Evolutionary conservation across 2,888 invertebrate species (phyloP), one percentile per base, ranked within the genome.

Genomic region (Melanostoma mellinum): DNA sequence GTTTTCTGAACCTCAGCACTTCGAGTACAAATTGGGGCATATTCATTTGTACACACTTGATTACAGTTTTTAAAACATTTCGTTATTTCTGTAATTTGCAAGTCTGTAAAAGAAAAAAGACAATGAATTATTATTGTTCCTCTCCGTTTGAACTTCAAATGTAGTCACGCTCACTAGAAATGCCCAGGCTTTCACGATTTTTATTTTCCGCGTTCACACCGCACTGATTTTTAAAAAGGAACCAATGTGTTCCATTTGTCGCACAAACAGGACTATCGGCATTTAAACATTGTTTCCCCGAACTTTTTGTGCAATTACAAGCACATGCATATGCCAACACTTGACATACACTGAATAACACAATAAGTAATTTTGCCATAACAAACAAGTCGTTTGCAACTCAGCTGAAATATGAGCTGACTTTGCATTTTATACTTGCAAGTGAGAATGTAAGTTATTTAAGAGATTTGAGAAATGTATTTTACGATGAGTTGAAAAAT

Each of bases 191-290:
- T n/a, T 10, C 36, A 44, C 69, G 78, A 32, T 71, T 32, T 0
- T 4, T 3, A 55, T 84, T 84, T 38, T 78, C 74, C 33, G 33
- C 20, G 6, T 60, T 55, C 1, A 84, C 40, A 6, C 55, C 60
- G 30, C 74, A 78, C 5, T 67, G 42, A 33, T 78, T 84, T 55
- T 74, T 65, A 46, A 84, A 82, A n/a, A 77, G 35, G 53, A 71
- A 84, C 42, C 60, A 74, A 42, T 78, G 63, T 0, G 71, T 84
- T 8, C 84, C 78, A 48, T 78, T 71, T 3, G 84, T 84, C 0
- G 74, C 84, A 42, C 84, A 84, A 40, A 84, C 55, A 20, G 84
- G 84, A 74, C 55, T 38, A 38, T 71, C 60, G 9, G 82, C 63
- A 2, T 63, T 56, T 1, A 9, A 2, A 32, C 79, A 69, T 20